Conservation (phyloP, 2,888 invertebrate genomes). For the Lamellibrachia columna region DNA sequence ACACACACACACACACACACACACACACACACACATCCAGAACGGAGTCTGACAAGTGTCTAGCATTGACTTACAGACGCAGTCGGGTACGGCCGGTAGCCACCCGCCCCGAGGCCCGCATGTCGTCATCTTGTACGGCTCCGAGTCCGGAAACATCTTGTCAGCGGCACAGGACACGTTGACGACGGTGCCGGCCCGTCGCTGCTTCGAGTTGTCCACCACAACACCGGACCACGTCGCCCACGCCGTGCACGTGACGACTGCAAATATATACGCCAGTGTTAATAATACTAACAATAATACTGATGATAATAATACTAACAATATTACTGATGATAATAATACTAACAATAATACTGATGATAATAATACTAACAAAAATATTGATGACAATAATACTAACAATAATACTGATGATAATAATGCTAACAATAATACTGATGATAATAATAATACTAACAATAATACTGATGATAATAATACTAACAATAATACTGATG, state of each 20-base stretch:
- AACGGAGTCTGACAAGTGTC: neutral
- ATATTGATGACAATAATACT: no score
- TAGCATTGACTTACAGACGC: neutral
- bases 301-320: no score
- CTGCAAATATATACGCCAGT: neutral
- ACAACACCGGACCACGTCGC: neutral
- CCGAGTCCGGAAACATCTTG: neutral
- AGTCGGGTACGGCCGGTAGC: neutral
- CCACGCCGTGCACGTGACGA: conserved; percentile 6
- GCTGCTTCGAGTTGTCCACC: neutral
- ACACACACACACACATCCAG: neutral
- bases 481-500: no score
- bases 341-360: no score
- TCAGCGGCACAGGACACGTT: neutral
- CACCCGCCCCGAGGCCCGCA: neutral
- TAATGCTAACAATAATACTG: no score
- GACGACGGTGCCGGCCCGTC: neutral
- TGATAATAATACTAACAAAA: no score
- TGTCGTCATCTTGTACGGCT: neutral
- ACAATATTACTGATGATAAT: no score
- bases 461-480: no score
- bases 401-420: no score
- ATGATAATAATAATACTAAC: no score
- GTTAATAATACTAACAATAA: neutral
- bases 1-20: no score